Base-by-base conservation (phyloP, 2,113 vertebrate genomes). In the Dipodomys spectabilis region DNA sequence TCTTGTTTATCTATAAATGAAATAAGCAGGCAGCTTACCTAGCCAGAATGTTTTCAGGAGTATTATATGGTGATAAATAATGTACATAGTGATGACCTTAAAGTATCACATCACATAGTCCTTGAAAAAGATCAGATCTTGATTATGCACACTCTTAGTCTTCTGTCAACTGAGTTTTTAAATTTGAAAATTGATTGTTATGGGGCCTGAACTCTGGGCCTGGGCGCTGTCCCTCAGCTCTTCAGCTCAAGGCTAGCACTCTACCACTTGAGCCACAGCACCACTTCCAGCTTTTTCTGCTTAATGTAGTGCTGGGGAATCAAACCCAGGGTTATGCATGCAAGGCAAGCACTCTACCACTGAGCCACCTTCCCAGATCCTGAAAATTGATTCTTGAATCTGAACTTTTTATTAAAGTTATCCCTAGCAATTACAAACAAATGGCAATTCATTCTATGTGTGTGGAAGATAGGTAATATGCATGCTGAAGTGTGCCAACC, bases 1-100 rank as follows among this genome's bases (percentile, higher is more conserved):
- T 73, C 85, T 90, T 86, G 22, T 92, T 94, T 95, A 94, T 92
- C 83, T 79, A 88, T 72, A 95, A 85, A 94, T 90, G 87, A 96
- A 92, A 88, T 94, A 89, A 86, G 78, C 79, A 92, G 82, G 28
- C 68, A 13, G 90, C 71, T 95, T 92, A 86, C 71, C 74, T 77
- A 91, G 90, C 15, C 45, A 74, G 87, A 88, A 79, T 90, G 86
- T 93, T 92, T 95, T 89, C 30, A 93, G 45, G 79, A 86, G 75
- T 80, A 96, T 74, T 84, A 71, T 82, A 82, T 44, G 57, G 32
- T 93, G 67, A 96, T 96, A 90, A 94, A 94, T 93, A 86, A 96
- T 91, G 90, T 82, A 93, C 28, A 81, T 4, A 94, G 44, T 39
- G 32, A 90, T 94, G 92, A 45, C 49, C 68, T 97, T 91, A 88